Conservation (phyloP, 2,797 vertebrate genomes). For the Premnoplex brunnescens region DNA sequence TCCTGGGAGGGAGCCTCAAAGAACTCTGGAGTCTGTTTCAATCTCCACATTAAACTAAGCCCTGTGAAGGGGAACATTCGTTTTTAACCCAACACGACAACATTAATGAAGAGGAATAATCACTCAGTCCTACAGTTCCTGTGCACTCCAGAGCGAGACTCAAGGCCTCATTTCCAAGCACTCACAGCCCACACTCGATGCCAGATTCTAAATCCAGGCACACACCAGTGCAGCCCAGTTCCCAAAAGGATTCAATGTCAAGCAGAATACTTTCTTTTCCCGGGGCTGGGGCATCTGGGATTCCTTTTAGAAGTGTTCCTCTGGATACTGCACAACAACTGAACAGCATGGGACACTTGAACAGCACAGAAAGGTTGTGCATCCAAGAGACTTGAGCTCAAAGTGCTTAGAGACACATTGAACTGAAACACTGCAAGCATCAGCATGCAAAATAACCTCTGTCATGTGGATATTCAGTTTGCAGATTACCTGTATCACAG, state of each 20-base stretch:
- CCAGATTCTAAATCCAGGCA: not conserved
- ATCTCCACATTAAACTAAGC: not conserved
- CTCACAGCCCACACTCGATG: not conserved
- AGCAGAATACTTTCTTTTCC: not conserved
- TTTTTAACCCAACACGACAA: not conserved
- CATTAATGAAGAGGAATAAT: not conserved
- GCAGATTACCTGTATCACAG: conserved; percentile 82
- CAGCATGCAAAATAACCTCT: not conserved
- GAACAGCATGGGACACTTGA: not conserved
- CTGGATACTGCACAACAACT: not conserved
- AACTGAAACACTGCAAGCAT: not conserved
- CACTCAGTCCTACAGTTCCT: not conserved
- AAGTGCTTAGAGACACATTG: not conserved
- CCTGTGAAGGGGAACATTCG: not conserved
- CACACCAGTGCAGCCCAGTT: not conserved
- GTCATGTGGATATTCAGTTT: conserved; percentile 67
- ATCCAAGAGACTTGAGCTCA: not conserved
- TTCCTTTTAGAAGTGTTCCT: not conserved
- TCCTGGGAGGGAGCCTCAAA: too few relatives aligned
- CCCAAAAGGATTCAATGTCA: not conserved
- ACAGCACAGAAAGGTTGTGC: not conserved
- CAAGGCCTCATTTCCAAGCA: not conserved
- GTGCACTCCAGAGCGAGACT: not conserved
- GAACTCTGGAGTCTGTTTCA: not conserved
- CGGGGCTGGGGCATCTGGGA: not conserved